Base-by-base conservation (phyloP, 2,888 invertebrate genomes). In the Eupsilia transversa region DNA sequence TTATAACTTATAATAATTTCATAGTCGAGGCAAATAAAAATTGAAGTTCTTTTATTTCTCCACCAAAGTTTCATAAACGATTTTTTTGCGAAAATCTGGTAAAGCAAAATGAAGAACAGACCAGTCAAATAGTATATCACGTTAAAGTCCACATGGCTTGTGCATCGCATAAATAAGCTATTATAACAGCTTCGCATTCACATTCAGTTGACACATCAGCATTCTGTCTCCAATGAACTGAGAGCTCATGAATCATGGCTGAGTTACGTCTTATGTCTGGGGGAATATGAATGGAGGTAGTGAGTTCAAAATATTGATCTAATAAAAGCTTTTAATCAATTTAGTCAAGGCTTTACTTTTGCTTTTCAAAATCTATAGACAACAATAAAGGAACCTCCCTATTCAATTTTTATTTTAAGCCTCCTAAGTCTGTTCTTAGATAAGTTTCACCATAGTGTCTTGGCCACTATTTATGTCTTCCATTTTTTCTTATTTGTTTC, bases 181-280 rank as follows among this genome's bases (percentile, higher is more conserved):
- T n/a, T 56, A 75, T 81, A 82, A 80, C 80, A 86, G 86, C 84
- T 82, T 78, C 61, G 49, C 60, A 74, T 74, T 70, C 77, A 64
- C 69, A 76, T 70, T 77, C 78, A 76, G 72, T 80, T 74, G 75
- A 70, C 74, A 75, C 82, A 84, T 82, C 84, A 84, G 86, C 86
- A 56, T 78, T 83, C 79, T 77, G 83, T 79, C 78, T 79, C 83
- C 82, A 80, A 74, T 84, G 84, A 78, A 79, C 82, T 71, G 82
- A 57, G 59, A 61, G 54, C 38, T 23, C 49, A 72, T 84, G 77
- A 82, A 84, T 82, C 84, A 82, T 43, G 61, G 60, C 33, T 73
- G 81, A 83, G 82, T 79, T 82, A 79, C 66, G 64, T 81, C 81
- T 81, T 83, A 77, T 72, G 72, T 66, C 49, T 57, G 74, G 60